These are phyloP conservation scores for Astyanax mexicanus DNA, from an alignment of 2,797 vertebrate genomes.

Conservation along the genomic window DNA sequence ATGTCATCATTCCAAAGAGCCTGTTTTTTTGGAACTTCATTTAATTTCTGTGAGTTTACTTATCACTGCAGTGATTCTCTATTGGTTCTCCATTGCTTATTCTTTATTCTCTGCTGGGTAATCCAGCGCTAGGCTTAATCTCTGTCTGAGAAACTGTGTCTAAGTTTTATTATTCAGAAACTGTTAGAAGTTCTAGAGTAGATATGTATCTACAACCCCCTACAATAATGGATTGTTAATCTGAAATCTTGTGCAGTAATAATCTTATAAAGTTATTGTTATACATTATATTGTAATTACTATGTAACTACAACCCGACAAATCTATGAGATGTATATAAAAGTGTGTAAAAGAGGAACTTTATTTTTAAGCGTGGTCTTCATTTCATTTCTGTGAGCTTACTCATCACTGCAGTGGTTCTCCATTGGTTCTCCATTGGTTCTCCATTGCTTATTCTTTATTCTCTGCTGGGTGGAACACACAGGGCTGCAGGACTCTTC, in stretches of 20 bases:
- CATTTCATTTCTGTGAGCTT: not conserved
- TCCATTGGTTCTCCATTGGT: not conserved
- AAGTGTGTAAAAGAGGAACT: too few relatives aligned
- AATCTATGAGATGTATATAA: too few relatives aligned
- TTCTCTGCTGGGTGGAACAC: conserved; percentile 8
- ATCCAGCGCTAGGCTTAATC: too few relatives aligned
- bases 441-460: not conserved
- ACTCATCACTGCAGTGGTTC: not conserved
- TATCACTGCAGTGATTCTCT: not conserved
- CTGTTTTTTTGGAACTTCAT: not conserved
- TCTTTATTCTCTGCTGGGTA: not conserved
- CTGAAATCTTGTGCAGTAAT: too few relatives aligned
- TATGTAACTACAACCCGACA: not conserved
- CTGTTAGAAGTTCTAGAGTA: not conserved
- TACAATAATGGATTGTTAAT: too few relatives aligned
- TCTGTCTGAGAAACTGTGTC: too few relatives aligned
- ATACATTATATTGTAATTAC: not conserved
- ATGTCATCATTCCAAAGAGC: not conserved
- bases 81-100: too few relatives aligned
- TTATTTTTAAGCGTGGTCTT: not conserved
- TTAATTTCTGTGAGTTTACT: not conserved
- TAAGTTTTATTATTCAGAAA: not conserved
- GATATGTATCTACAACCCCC: not conserved
- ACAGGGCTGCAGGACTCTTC: not conserved
- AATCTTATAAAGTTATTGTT: not conserved